Evolutionary conservation across 2,888 invertebrate species (phyloP).

Genomic region (Branchipolynoe longqiensis): DNA sequence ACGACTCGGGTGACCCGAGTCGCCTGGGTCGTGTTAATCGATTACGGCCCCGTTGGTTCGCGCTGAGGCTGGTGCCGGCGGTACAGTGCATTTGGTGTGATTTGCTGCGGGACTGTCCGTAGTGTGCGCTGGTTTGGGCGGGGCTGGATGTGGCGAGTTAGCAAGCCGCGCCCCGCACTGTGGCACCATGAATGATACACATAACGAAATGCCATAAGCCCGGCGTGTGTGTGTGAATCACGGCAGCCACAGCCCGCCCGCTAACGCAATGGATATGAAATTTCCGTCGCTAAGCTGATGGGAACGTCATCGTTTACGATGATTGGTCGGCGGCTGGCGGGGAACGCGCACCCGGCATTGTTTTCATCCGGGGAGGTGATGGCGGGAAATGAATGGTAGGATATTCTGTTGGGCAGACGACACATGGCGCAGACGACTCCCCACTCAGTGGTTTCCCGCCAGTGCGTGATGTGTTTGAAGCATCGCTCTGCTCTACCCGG

Average conservation of each 20-base stretch:
- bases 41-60: too few relatives aligned
- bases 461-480: constrained; percentile 46
- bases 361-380: constrained; percentile 52
- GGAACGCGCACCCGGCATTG: constrained; percentile 28
- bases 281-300: constrained; percentile 52
- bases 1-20: too few relatives aligned
- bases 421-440: constrained; percentile 36
- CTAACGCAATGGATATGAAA: constrained; percentile 52
- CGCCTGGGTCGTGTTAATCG: too few relatives aligned
- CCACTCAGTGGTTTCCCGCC: constrained; percentile 46
- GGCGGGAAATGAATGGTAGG: constrained; percentile 50
- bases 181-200: constrained; percentile 52
- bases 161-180: neutral
- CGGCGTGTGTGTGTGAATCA: constrained; percentile 56
- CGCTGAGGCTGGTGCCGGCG: neutral
- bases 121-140: neutral
- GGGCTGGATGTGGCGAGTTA: neutral
- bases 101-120: too few relatives aligned
- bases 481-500: neutral
- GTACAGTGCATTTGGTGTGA: neutral
- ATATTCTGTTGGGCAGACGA: constrained; percentile 37
- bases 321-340: constrained; percentile 34
- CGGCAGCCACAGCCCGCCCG: constrained; percentile 19
- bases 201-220: constrained; percentile 55
- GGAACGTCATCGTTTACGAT: constrained; percentile 53